Conservation (phyloP, 2,113 vertebrate genomes). For the Chelonoidis abingdonii region DNA sequence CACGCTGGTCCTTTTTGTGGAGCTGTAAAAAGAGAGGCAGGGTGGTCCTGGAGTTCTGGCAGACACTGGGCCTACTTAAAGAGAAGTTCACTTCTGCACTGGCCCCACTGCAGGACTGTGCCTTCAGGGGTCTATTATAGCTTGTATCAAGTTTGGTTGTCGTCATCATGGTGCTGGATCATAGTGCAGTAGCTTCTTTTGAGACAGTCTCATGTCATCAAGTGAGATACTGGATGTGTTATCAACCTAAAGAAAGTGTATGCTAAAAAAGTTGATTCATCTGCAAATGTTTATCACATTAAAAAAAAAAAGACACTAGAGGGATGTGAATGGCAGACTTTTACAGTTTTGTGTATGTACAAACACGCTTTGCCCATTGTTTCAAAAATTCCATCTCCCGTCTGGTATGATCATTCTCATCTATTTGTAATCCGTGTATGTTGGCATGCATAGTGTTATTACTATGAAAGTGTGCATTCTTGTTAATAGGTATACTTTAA, state of each 20-base stretch:
- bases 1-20: no score
- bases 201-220: background rate
- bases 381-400: conserved; percentile 46
- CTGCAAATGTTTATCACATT: conserved; percentile 34
- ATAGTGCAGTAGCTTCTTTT: background rate
- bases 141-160: background rate
- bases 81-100: no score
- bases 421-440: conserved; percentile 47
- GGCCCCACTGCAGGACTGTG: background rate
- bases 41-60: background rate
- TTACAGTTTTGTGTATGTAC: conserved; percentile 48
- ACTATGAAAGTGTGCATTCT: conserved; percentile 64
- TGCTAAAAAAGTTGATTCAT: background rate
- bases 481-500: conserved; percentile 73
- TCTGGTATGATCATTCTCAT: background rate
- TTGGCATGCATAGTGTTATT: conserved; percentile 54
- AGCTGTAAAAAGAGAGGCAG: no score
- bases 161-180: background rate
- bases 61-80: accelerated
- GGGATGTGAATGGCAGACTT: conserved; percentile 59
- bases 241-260: background rate
- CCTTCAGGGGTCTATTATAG: background rate
- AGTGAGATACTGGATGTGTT: conserved; percentile 25
- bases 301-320: conserved; percentile 56
- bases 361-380: conserved; percentile 1